Conservation (phyloP, 2,888 invertebrate genomes). For the Tiliacea aurago region DNA sequence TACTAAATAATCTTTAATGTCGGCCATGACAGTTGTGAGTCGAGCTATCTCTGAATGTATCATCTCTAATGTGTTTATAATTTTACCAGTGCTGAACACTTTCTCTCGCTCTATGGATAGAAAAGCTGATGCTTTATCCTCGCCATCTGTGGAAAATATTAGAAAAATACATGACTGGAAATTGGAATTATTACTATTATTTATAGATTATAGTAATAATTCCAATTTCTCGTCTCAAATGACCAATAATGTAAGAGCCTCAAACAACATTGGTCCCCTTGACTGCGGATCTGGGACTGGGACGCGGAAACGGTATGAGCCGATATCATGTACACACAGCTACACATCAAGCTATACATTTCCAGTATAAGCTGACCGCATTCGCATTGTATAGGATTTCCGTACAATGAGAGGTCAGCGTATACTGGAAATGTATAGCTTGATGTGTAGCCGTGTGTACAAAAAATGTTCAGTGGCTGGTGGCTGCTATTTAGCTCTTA, state of each 20-base stretch:
- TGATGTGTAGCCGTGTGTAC: too few relatives aligned
- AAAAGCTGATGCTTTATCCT: constrained; percentile 73
- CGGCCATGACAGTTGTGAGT: constrained; percentile 74
- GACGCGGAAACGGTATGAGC: not conserved
- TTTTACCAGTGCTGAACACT: constrained; percentile 69
- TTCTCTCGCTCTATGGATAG: constrained; percentile 75
- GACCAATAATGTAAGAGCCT: not conserved
- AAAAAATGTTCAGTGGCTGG: not conserved
- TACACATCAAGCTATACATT: too few relatives aligned
- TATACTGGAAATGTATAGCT: too few relatives aligned
- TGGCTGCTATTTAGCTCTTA: not conserved
- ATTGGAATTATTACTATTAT: not conserved
- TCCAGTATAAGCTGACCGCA: too few relatives aligned
- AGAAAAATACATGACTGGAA: not conserved
- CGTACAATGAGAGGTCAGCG: too few relatives aligned
- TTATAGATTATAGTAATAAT: too few relatives aligned
- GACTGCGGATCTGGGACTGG: not conserved
- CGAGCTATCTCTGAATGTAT: constrained; percentile 74
- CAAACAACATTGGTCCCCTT: not conserved
- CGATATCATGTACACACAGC: too few relatives aligned
- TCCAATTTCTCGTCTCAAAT: not conserved
- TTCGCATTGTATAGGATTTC: too few relatives aligned
- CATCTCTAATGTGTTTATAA: constrained; percentile 70
- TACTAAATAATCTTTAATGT: constrained; percentile 76
- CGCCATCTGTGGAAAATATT: constrained; percentile 69